Evolutionary conservation across 2,113 vertebrate genomes (phyloP).

Genomic region (Pica pica): DNA sequence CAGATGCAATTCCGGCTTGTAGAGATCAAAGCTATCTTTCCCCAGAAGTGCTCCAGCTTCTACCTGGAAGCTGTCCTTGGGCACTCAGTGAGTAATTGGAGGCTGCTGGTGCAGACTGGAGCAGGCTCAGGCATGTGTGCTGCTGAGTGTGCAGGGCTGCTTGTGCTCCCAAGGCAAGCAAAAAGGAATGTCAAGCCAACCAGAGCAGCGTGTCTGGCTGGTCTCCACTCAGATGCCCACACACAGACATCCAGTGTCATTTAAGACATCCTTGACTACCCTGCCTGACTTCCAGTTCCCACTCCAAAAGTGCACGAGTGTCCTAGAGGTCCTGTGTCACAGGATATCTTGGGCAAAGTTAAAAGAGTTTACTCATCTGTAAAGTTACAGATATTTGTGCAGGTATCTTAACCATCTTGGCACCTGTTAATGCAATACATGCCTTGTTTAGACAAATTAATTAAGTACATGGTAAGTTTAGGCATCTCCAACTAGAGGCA

Average conservation of each 20-base stretch:
- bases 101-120: background rate
- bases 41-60: background rate
- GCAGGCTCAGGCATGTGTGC: background rate
- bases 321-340: background rate
- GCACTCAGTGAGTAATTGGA: background rate
- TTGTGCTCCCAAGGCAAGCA: background rate
- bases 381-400: background rate
- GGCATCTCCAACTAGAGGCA: background rate
- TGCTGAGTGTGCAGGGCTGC: background rate
- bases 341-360: background rate
- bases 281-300: background rate
- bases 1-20: background rate
- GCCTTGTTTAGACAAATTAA: background rate
- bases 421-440: background rate
- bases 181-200: background rate
- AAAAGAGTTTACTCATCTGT: too few relatives aligned
- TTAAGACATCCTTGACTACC: background rate
- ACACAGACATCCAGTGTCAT: background rate
- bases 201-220: background rate
- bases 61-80: background rate
- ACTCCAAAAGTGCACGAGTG: background rate
- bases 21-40: background rate
- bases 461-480: background rate
- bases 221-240: background rate
- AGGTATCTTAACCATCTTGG: background rate